Percentiles rank a stretch among this genome's conserved stretches.
These are phyloP conservation scores for Enteromius paludinosus DNA, from an alignment of 2,797 vertebrate genomes.

Conservation along the genomic window DNA sequence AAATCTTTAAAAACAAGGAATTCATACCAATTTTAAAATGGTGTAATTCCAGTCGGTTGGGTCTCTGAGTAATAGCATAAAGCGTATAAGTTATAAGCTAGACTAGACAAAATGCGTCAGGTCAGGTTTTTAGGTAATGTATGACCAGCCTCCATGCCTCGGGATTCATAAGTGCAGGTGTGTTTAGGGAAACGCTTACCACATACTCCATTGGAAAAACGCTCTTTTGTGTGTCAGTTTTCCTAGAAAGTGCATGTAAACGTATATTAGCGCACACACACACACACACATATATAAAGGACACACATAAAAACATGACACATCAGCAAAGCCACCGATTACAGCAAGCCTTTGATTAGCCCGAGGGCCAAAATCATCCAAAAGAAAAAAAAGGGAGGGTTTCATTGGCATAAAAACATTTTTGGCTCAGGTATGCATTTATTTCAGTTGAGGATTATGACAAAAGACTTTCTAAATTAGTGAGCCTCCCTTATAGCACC, in stretches of 20 bases:
- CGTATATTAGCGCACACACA: constrained; percentile 56
- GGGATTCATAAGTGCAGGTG: constrained; percentile 23
- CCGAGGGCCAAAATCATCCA: not conserved
- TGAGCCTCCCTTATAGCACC: constrained; percentile 31
- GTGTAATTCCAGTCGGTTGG: not conserved
- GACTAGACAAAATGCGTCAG: constrained; percentile 23
- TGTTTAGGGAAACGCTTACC: constrained; percentile 70
- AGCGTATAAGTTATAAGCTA: not conserved
- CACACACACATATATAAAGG: not conserved
- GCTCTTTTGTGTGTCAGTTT: constrained; percentile 72
- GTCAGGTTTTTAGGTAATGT: constrained; percentile 18
- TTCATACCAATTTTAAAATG: not conserved
- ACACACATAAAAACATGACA: constrained; percentile 45
- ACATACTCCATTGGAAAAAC: constrained; percentile 79
- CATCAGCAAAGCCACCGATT: constrained; percentile 35
- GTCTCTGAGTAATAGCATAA: not conserved
- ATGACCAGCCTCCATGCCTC: constrained; percentile 63
- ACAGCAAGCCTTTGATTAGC: constrained; percentile 39
- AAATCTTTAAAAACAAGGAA: not conserved
- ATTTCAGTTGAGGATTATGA: constrained; percentile 2
- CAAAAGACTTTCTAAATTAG: not conserved
- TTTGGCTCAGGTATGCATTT: constrained; percentile 58
- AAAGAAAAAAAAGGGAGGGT: not conserved
- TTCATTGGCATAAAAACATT: constrained; percentile 2
- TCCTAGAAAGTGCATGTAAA: constrained; percentile 77